Percentiles rank a stretch among this genome's conserved stretches.
Conservation (phyloP, 2,888 invertebrate genomes). For the Sepiola atlantica region DNA sequence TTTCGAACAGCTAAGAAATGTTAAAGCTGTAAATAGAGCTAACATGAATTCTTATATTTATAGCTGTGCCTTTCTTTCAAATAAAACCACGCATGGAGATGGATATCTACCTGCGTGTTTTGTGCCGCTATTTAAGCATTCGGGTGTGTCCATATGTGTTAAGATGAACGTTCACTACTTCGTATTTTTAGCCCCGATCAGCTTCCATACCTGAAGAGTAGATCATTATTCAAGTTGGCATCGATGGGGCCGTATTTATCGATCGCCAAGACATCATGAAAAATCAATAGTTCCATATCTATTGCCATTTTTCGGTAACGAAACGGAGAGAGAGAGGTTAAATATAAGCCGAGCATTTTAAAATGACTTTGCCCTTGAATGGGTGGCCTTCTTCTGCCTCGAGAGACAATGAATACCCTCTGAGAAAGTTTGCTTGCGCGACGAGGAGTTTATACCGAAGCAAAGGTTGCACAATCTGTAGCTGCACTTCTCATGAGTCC, state of each 20-base stretch:
- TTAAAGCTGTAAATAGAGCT: too few species aligned
- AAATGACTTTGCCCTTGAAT: not conserved
- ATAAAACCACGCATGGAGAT: too few species aligned
- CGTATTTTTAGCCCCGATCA: not conserved
- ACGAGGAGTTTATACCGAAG: too few species aligned
- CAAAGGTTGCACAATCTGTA: too few species aligned
- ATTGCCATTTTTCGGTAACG: not conserved
- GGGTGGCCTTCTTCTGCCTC: not conserved
- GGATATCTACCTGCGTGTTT: not conserved
- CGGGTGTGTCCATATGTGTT: not conserved
- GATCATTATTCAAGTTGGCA: not conserved
- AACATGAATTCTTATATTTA: too few species aligned
- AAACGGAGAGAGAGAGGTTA: not conserved
- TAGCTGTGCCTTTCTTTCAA: too few species aligned
- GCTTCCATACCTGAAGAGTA: not conserved
- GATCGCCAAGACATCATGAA: not conserved
- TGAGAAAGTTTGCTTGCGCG: too few species aligned
- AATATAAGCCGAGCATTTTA: not conserved
- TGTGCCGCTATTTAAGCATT: not conserved
- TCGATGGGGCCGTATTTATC: not conserved
- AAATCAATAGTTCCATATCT: conserved; percentile 6
- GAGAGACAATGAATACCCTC: not conserved
- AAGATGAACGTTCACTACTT: not conserved
- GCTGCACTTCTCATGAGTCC: too few species aligned
- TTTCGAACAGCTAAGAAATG: too few species aligned